Conservation (phyloP, 2,113 vertebrate species). For the Eidolon helvum region DNA sequence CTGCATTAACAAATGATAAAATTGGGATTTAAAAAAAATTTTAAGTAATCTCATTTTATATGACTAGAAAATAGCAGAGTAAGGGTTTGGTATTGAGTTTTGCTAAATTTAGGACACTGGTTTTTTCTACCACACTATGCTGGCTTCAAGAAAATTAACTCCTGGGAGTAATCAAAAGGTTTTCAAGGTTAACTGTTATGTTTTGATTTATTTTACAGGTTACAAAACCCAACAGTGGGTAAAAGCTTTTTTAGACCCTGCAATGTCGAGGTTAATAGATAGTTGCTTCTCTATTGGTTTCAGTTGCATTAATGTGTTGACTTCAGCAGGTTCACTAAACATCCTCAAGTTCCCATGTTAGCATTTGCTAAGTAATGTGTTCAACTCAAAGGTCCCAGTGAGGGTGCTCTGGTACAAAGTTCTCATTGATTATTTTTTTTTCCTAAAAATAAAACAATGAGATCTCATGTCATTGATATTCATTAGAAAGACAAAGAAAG, state of each 20-base stretch:
- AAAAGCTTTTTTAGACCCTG: background rate
- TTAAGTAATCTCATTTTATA: background rate
- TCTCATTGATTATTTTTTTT: conserved; percentile 9
- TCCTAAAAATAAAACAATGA: conserved; percentile 65
- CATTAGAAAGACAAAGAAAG: conserved; percentile 24
- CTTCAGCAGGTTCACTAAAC: conserved; percentile 31
- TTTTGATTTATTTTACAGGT: conserved; percentile 52
- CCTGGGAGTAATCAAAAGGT: conserved; percentile 29
- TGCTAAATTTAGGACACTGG: background rate
- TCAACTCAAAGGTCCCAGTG: conserved; percentile 28
- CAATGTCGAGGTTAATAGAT: background rate
- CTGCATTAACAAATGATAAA: background rate
- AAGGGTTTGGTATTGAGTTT: background rate
- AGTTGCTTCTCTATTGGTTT: conserved; percentile 5
- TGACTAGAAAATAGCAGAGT: background rate
- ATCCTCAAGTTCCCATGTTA: conserved; percentile 36
- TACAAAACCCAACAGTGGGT: background rate
- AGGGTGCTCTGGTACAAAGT: background rate
- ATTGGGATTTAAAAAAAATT: background rate
- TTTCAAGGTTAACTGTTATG: conserved; percentile 16
- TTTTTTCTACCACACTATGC: background rate
- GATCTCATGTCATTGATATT: conserved; percentile 7
- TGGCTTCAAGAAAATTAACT: background rate
- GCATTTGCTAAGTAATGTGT: conserved; percentile 54
- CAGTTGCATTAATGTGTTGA: background rate